Evolutionary conservation across 37 sponge, comb jelly and placozoan species (phyloP).

Genomic region (Cliona cf. orientalis): DNA sequence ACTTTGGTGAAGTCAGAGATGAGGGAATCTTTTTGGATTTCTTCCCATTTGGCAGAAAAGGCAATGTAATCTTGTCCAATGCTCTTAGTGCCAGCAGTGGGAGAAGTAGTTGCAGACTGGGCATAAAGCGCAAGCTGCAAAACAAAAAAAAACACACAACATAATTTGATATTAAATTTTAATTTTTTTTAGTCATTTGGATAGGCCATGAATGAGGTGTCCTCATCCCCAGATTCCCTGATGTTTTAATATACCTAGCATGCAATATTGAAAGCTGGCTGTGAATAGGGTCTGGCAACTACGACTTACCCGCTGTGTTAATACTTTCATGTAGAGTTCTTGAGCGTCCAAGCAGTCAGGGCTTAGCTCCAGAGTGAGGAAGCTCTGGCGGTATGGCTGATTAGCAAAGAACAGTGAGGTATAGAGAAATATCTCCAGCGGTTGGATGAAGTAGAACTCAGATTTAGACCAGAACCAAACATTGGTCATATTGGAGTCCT

Average conservation of each 20-base stretch:
- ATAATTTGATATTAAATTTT: no score
- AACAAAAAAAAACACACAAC: no score
- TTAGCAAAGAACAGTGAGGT: slow-evolving; percentile 38
- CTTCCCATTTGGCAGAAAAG: slow-evolving; percentile 21
- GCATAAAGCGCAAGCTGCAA: slow-evolving; percentile 32
- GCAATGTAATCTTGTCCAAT: slow-evolving; percentile 11
- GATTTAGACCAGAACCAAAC: slow-evolving; percentile 42
- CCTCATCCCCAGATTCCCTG: no score
- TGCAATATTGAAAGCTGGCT: no score
- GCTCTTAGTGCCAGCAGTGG: neutral
- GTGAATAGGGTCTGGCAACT: no score
- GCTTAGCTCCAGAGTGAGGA: neutral
- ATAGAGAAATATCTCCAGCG: slow-evolving; percentile 37
- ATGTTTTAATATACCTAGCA: no score
- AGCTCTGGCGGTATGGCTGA: neutral
- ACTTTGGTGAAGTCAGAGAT: slow-evolving; percentile 8
- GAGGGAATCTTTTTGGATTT: slow-evolving; percentile 7
- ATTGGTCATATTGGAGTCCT: neutral
- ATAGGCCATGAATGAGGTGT: no score
- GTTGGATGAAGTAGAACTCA: slow-evolving; percentile 37
- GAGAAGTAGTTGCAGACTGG: neutral
- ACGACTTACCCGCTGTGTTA: slow-evolving; percentile 33
- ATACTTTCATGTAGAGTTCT: neutral
- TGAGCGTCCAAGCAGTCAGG: neutral
- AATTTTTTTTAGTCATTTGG: no score